Conservation (phyloP, 1,140 invertebrate genomes). For the Steinernema khuongi region DNA sequence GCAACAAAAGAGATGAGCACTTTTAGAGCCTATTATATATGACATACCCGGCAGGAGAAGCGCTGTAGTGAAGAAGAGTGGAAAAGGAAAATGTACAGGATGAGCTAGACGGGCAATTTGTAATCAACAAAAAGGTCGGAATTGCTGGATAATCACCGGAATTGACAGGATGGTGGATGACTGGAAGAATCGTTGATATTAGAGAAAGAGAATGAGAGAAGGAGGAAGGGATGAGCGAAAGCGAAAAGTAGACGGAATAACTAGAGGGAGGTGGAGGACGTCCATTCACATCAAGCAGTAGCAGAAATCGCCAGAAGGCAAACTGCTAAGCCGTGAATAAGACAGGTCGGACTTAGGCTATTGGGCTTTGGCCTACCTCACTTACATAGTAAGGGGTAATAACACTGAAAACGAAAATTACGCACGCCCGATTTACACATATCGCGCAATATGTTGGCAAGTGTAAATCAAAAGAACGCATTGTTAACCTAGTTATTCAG, state of each 20-base stretch:
- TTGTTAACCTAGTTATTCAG: background rate
- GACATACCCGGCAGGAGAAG: slow-evolving; percentile 14
- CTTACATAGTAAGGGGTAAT: slow-evolving; percentile 8
- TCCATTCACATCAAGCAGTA: background rate
- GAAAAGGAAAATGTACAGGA: background rate
- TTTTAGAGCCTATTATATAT: slow-evolving; percentile 10
- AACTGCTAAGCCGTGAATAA: background rate
- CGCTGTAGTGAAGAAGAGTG: background rate
- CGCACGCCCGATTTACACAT: background rate
- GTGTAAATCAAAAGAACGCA: background rate
- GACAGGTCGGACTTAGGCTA: background rate
- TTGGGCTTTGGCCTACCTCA: background rate
- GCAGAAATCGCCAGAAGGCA: background rate
- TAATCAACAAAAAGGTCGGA: background rate
- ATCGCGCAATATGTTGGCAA: background rate
- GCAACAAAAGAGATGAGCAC: background rate
- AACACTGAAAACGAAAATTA: slow-evolving; percentile 14
- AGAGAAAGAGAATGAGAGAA: background rate
- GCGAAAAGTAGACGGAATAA: too few relatives aligned
- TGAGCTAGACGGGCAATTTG: background rate
- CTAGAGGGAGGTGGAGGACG: background rate
- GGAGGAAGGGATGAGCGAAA: too few relatives aligned
- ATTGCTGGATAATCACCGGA: slow-evolving; percentile 6
- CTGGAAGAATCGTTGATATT: background rate
- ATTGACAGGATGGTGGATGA: background rate